Evolutionary conservation across 2,113 vertebrate genomes (phyloP), one percentile per base, ranked within the genome.

Genomic region (Arenaria interpres): DNA sequence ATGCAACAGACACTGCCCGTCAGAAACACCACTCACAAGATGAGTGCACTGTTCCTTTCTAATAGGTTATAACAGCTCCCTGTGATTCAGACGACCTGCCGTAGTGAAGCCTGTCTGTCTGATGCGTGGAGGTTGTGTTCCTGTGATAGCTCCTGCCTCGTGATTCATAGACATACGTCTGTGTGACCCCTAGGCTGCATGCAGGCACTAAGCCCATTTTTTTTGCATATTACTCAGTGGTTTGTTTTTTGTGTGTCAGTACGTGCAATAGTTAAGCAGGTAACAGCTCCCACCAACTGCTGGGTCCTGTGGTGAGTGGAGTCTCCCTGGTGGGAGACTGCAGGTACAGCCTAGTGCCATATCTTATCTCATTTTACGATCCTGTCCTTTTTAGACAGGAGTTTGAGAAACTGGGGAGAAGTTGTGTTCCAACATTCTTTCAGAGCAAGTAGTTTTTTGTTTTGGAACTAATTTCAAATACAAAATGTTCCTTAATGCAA

Each of bases 301-400:
- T 76, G 35, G 24, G 48, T 74, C 11, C 21, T 64, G n/a, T 53
- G 19, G 15, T 63, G 24, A 39, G 35, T 41, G 14, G 6, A 30
- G 21, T 33, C 11, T 71, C 19, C n/a, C 25, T 77, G 10, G 51
- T 67, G 28, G 28, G 17, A 50, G 32, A 23, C 17, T 83, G 27
- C 32, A 48, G 28, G 48, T 57, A 51, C 21, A 57, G 60, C 16
- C 24, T 62, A 30, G 54, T 80, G 74, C 16, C 24, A 16, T 2
- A 0, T 14, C 35, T 30, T 48, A 0, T 45, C 16, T 53, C 2
- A 0, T 54, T 66, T 20, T 3, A 21, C 0, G 4, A 9, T 69
- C 32, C 22, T n/a, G 25, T 51, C 24, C 7, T 25, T 15, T 88
- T 33, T 43, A 73, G 54, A 22, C 19, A 57, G 30, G 35, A 45